Base-by-base conservation (phyloP, 2,797 vertebrate species). In the Salarias fasciatus region DNA sequence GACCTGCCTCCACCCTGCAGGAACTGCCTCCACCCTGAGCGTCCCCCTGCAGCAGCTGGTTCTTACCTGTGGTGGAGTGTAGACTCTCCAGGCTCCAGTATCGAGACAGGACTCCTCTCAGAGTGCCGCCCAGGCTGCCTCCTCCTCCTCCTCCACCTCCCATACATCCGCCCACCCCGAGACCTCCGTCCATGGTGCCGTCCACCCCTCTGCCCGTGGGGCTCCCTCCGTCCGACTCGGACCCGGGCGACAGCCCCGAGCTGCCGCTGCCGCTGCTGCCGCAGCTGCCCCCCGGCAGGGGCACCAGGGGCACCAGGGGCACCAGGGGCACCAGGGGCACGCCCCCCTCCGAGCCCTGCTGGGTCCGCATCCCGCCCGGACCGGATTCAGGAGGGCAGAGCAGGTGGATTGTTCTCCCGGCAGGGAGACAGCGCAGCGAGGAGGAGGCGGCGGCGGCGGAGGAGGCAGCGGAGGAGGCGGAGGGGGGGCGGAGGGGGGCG, bases 61-160 rank as follows among this genome's bases (percentile, higher is more conserved):
- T 8, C 80, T 83, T 95, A 98, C 96, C 96, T 85, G 95, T 93
- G 89, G 95, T 94, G 53, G 96, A 98, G 86, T 96, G 95, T 73
- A 98, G 94, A 71, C 96, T 98, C 91, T 98, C 96, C 86, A 97
- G 87, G 91, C 96, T 98, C 96, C 96, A 96, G 81, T 96, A 96
- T 47, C 93, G 93, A 69, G 95, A 95, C 84, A 96, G 92, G 85
- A 95, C 90, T 0, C 95, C 95, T 84, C 94, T 94, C 88, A 95
- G 85, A 69, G 89, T 91, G 61, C 91, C 90, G 5, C 90, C 88
- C 58, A 86, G 60, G 59, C 87, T 90, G 33, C 92, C 89, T 42
- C 80, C 80, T 33, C 84, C 83, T 84, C 75, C 80, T 0, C 82
- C 58, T 63, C 86, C 88, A 24, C 18, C 24, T 57, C 87, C 90